Percentiles rank a stretch among this genome's conserved stretches.
These are phyloP conservation scores for Penelope pileata DNA, from an alignment of 2,113 vertebrate genomes.

Conservation along the genomic window DNA sequence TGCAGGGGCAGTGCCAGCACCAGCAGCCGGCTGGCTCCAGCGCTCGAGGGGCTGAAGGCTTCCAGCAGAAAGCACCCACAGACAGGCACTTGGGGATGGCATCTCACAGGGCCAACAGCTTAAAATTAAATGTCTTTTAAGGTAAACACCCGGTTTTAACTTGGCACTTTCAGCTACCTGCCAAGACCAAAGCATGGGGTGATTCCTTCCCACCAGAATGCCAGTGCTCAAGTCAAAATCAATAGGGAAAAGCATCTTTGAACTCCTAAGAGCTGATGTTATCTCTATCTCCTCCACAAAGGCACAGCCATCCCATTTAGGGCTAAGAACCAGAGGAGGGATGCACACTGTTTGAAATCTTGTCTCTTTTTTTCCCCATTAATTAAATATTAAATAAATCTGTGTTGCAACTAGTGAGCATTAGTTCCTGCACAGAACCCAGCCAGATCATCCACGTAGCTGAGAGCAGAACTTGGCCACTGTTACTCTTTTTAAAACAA, in stretches of 20 bases:
- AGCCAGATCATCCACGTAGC: not conserved
- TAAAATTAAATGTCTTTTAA: not conserved
- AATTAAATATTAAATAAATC: too few relatives aligned
- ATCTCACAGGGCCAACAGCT: not conserved
- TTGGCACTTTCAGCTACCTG: not conserved
- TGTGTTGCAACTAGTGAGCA: not conserved
- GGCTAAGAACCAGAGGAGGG: not conserved
- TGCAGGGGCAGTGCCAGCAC: rapidly evolving
- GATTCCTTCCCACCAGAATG: not conserved
- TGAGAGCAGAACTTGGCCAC: not conserved
- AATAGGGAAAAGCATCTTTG: not conserved
- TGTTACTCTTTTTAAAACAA: not conserved
- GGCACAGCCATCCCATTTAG: not conserved
- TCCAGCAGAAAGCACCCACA: not conserved
- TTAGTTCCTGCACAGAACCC: not conserved
- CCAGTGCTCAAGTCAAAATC: not conserved
- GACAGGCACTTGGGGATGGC: not conserved
- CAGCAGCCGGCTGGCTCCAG: not conserved
- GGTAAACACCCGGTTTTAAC: not conserved
- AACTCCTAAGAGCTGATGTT: not conserved
- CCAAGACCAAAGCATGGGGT: not conserved
- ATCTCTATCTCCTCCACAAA: not conserved
- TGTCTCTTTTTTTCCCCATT: not conserved
- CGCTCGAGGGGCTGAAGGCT: not conserved
- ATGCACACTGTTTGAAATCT: not conserved